These are phyloP conservation scores for Eulemur rufifrons DNA, from an alignment of 2,113 vertebrate species.

Conservation along the genomic window DNA sequence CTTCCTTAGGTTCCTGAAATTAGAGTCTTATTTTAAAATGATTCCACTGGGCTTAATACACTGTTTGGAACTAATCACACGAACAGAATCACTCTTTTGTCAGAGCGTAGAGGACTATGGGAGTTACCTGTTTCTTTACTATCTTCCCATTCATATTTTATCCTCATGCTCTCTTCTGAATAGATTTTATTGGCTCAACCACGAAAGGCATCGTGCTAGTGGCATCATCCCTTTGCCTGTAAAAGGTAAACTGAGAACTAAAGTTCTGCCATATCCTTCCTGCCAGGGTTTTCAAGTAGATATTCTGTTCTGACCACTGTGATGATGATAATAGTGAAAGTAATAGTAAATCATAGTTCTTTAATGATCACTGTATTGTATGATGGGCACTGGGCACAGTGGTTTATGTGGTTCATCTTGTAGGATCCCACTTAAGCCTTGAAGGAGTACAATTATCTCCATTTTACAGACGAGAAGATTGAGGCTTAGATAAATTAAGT, in stretches of 20 bases:
- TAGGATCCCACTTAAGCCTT: not conserved
- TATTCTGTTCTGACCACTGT: not conserved
- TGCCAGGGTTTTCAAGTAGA: not conserved
- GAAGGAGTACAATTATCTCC: not conserved
- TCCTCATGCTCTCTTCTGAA: not conserved
- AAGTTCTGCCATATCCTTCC: not conserved
- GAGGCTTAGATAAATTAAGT: not conserved
- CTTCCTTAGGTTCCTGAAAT: slow-evolving; percentile 65
- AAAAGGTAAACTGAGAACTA: not conserved
- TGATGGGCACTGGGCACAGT: fast-evolving
- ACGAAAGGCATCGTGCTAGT: fast-evolving
- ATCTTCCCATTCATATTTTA: not conserved
- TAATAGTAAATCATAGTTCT: not conserved
- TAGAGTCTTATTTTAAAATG: slow-evolving; percentile 73
- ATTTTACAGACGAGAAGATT: not conserved
- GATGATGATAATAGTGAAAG: not conserved
- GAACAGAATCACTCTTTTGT: slow-evolving; percentile 47
- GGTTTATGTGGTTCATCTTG: not conserved
- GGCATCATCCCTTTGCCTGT: not conserved
- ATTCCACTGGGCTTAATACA: slow-evolving; percentile 61
- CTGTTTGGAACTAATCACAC: slow-evolving; percentile 61
- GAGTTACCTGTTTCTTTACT: slow-evolving; percentile 29
- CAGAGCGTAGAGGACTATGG: not conserved
- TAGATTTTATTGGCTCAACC: not conserved
- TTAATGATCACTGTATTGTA: not conserved